phyloP scores from a whole-genome alignment of 2,888 invertebrate species.

The Uloborus plumipes region DNA sequence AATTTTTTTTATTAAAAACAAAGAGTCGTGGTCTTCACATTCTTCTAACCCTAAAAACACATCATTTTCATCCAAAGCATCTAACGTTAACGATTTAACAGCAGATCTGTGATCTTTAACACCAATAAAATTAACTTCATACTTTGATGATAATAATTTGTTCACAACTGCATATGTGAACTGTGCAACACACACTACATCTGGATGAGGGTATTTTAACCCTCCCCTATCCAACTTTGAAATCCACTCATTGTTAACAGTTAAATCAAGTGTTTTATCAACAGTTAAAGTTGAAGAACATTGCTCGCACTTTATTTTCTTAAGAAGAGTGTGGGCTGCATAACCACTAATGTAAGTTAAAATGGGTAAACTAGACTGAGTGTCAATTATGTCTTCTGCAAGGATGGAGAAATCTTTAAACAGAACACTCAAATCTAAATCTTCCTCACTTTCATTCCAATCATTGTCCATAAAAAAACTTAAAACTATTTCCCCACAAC shows the following conservation, averaged over 20 bases:
- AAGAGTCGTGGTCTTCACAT: slow-evolving; percentile 10
- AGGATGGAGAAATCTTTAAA: neutral
- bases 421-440: neutral
- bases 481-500: neutral
- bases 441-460: neutral
- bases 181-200: no score
- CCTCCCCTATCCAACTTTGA: no score
- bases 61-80: slow-evolving; percentile 7
- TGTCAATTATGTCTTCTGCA: neutral
- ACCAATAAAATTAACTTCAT: neutral
- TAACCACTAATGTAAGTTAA: slow-evolving; percentile 9
- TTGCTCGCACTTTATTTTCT: no score
- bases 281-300: no score
- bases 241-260: no score
- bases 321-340: neutral
- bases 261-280: neutral
- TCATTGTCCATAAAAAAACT: neutral
- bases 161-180: slow-evolving; percentile 9
- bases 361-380: neutral
- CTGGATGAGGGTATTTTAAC: no score
- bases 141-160: slow-evolving; percentile 6
- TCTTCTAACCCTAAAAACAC: slow-evolving; percentile 12
- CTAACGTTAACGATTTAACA: slow-evolving; percentile 6
- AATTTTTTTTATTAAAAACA: slow-evolving; percentile 7
- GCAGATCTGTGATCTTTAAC: slow-evolving; percentile 5